Conservation (phyloP, 2,113 vertebrate species). For the Collichthys lucidus region DNA sequence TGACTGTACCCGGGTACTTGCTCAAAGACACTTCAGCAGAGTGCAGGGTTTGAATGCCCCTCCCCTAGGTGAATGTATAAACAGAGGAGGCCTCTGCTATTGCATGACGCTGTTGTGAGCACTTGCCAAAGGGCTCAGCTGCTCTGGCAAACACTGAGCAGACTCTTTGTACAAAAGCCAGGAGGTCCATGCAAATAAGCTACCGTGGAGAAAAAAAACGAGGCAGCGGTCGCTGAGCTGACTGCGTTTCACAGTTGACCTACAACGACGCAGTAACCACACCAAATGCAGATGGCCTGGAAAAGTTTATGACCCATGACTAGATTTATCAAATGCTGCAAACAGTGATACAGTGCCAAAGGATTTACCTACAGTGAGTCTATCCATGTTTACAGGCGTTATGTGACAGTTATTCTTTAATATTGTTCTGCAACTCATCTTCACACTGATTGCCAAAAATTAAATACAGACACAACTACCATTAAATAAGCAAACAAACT, state of each 20-base stretch:
- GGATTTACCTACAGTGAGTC: slow-evolving; percentile 6
- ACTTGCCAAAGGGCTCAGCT: slow-evolving; percentile 65
- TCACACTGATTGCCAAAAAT: neutral
- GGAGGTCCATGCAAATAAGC: slow-evolving; percentile 65
- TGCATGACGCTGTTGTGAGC: slow-evolving; percentile 42
- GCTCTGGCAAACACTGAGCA: slow-evolving; percentile 66
- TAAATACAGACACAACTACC: neutral
- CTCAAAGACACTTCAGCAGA: slow-evolving; percentile 28
- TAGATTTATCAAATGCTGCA: slow-evolving; percentile 25
- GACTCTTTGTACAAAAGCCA: slow-evolving; percentile 64
- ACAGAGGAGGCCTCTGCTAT: slow-evolving; percentile 45
- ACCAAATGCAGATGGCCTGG: slow-evolving; percentile 42
- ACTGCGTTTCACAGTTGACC: slow-evolving; percentile 73
- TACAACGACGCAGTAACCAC: slow-evolving; percentile 40
- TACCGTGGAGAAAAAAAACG: slow-evolving; percentile 23
- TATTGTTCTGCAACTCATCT: neutral
- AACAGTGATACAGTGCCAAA: slow-evolving; percentile 13
- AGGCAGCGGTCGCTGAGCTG: slow-evolving; percentile 41
- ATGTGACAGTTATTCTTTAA: neutral
- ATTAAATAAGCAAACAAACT: neutral
- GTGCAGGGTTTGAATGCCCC: neutral
- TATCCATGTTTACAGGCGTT: neutral
- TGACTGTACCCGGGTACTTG: slow-evolving; percentile 15
- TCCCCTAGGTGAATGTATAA: slow-evolving; percentile 36
- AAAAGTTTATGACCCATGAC: slow-evolving; percentile 49